Evolutionary conservation across 2,888 invertebrate genomes (phyloP), one percentile per base, ranked within the genome.

Genomic region (Nephrocerus scutellatus): DNA sequence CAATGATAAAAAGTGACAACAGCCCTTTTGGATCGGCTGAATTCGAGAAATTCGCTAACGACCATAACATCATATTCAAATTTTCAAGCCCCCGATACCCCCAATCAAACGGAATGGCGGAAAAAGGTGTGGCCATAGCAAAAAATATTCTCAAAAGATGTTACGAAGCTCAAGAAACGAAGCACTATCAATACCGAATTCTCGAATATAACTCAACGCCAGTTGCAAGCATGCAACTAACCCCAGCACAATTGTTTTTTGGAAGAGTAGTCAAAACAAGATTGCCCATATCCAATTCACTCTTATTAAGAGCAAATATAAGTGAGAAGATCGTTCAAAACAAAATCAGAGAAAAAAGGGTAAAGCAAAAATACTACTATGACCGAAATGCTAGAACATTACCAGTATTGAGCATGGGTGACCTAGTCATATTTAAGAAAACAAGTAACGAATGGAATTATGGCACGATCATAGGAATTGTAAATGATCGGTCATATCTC

Each of bases 161-260:
- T 21, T 46, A 41, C 31, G 47, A 46, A 21, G 23, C 38, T 6
- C 10, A 23, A 24, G 42, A 47, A 3, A 9, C 30, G 3, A 21
- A 31, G 3, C 6, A 31, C 16, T 49, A 20, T 40, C 46, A 48
- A 24, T 49, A 50, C 24, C 16, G 45, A 10, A 30, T 52, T 16
- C 22, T 52, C 12, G 47, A 52, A 41, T 47, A 48, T 16, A 52
- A 50, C 20, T 43, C 45, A 8, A 48, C 46, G n/a, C 46, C 41
- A 7, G 32, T 47, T 1, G 40, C 43, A 7, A 39, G 42, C 26
- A 46, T 43, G 44, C 23, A 35, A 13, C n/a, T 47, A 19, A 20
- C 43, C 2, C 46, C 44, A 28, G 23, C 43, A 5, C 6, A 33
- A 9, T 30, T 45, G 21, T 50, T 47, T 24, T 45, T 48, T 40